Evolutionary conservation across 2,888 invertebrate genomes (phyloP).

Genomic region (Acleris emargana): DNA sequence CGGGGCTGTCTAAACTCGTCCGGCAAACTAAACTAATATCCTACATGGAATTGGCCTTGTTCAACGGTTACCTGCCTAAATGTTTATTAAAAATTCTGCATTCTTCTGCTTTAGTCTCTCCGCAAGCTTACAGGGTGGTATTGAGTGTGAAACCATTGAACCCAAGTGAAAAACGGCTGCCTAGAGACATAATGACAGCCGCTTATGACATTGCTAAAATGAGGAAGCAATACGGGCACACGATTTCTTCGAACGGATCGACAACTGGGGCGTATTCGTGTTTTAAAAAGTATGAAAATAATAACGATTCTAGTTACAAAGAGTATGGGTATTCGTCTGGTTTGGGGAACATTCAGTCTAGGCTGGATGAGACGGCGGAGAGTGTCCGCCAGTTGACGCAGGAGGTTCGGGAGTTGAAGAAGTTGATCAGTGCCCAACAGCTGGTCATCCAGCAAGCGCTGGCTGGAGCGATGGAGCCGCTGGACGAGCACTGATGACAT

Average conservation of each 20-base stretch:
- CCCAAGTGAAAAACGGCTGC: constrained; percentile 91
- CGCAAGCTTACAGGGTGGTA: constrained; percentile 92
- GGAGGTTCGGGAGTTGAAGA: constrained; percentile 88
- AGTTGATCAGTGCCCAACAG: constrained; percentile 79
- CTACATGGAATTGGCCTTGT: constrained; percentile 92
- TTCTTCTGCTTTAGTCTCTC: constrained; percentile 91
- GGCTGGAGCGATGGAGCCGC: constrained; percentile 71
- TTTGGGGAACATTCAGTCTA: constrained; percentile 85
- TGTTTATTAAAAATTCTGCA: constrained; percentile 89
- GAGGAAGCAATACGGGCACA: constrained; percentile 87
- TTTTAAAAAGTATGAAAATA: constrained; percentile 87
- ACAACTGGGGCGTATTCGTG: constrained; percentile 86
- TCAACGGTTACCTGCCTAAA: constrained; percentile 90
- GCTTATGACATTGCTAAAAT: constrained; percentile 92
- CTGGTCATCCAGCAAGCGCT: constrained; percentile 78
- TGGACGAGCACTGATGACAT: constrained; percentile 77
- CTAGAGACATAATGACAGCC: constrained; percentile 90
- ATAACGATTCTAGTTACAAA: constrained; percentile 77
- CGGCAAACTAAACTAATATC: constrained; percentile 94
- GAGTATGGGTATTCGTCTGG: constrained; percentile 83
- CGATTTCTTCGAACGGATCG: constrained; percentile 86
- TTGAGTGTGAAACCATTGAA: constrained; percentile 92
- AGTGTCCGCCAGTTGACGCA: constrained; percentile 86
- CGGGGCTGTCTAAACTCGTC: constrained; percentile 91
- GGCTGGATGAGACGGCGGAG: constrained; percentile 87